phyloP scores from a whole-genome alignment of 2,888 invertebrate species.

The Pseudolycoriella hygida region DNA sequence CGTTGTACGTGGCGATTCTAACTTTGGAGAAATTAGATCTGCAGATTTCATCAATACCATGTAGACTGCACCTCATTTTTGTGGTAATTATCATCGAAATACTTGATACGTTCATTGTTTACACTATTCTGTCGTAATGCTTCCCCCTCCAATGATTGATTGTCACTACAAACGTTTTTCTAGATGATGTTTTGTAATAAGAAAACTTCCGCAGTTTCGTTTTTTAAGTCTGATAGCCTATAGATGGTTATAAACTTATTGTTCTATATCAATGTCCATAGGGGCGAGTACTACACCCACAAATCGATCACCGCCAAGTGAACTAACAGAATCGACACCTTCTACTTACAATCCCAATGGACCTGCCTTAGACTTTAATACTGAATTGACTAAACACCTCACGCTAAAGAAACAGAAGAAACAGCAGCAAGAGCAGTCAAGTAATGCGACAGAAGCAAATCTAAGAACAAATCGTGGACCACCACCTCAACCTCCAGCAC shows the following conservation, averaged over 20 bases:
- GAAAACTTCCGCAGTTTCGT: no score
- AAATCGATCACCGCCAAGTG: conserved; percentile 21
- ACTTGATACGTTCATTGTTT: no score
- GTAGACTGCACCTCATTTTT: no score
- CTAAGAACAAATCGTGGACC: conserved; percentile 44
- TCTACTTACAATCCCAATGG: conserved; percentile 17
- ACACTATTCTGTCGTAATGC: no score
- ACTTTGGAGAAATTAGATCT: no score
- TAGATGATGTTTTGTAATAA: no score
- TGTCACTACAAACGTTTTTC: no score
- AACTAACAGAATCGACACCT: conserved; percentile 12
- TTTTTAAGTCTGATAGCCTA: no score
- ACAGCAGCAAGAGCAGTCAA: conserved; percentile 16
- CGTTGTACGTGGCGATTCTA: no score
- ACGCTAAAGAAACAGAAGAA: conserved; percentile 26
- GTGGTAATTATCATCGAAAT: no score
- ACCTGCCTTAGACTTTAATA: conserved; percentile 24
- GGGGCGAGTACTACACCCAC: conserved; percentile 13
- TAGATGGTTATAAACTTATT: neutral
- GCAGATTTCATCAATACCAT: no score
- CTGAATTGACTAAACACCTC: conserved; percentile 27
- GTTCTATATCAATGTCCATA: neutral
- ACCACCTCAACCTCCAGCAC: conserved; percentile 58
- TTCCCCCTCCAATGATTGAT: no score
- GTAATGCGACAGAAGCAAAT: conserved; percentile 27